Evolutionary conservation across 2,113 vertebrate species (phyloP), one percentile per base, ranked within the genome.

Genomic region (Mormoops blainvillei): DNA sequence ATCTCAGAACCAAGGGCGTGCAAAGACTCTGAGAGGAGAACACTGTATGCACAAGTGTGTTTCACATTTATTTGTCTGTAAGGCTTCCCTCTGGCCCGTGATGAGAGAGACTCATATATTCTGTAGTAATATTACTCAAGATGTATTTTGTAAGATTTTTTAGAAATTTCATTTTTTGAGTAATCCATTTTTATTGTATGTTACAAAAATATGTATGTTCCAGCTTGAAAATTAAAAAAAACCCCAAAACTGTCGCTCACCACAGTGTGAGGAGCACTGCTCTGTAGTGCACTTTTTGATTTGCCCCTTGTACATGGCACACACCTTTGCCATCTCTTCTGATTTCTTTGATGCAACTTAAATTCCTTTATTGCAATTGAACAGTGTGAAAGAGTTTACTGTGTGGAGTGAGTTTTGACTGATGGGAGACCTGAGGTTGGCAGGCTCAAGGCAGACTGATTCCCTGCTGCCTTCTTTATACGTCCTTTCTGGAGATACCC

Each of bases 81-180:
- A 81, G 88, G 71, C 65, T 65, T 89, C 28, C 26, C 9, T 26
- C n/a, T 56, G 52, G 11, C 67, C 71, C 18, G 54, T 52, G 41
- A 77, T 20, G 36, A 36, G 65, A 58, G 67, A 91, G 82, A 96
- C 56, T 58, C 96, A 89, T 50, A 50, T 56, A 71, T 91, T 96
- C 87, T 94, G 43, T 16, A 36, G 77, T 89, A 88, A 20, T 45
- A 28, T 18, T 65, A 68, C 15, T 67, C 89, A 43, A 85, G 80
- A 38, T 2, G 6, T 45, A 63, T 58, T 95, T 91, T 92, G 33
- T 36, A 81, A 63, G 41, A 24, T 15, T 74, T 91, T 77, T 92
- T 43, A 71, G 71, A 89, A 74, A 41, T 48, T 83, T 87, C 6
- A 56, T 81, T 97, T 95, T 92, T 92, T 22, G 63, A 91, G 22